A percentile compares a stretch with the other conserved stretches of the same genome.
Conservation (phyloP, 2,888 invertebrate species). For the Melieria omissa region DNA sequence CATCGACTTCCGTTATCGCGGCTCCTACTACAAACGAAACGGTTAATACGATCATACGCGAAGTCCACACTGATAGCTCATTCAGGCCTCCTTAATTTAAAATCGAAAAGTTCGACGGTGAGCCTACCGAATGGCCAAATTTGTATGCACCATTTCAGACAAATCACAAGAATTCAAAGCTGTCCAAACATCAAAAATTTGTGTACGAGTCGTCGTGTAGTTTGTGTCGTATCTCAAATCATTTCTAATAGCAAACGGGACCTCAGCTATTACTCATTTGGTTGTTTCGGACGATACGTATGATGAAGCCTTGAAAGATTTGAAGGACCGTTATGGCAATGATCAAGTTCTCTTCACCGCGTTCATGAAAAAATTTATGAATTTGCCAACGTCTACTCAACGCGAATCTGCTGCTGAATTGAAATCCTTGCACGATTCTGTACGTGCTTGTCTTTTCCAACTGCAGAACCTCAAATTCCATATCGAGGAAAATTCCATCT, state of each 20-base stretch:
- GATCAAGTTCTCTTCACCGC: conserved; percentile 15
- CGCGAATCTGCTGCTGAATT: conserved; percentile 8
- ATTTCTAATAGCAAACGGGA: too few relatives aligned
- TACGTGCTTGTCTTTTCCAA: conserved; percentile 2
- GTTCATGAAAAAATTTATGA: conserved; percentile 10
- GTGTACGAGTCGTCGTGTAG: too few relatives aligned
- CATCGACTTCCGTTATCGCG: not conserved
- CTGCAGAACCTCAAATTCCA: conserved; percentile 2
- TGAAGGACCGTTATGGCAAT: too few relatives aligned
- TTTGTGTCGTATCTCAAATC: too few relatives aligned
- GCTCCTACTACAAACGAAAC: not conserved
- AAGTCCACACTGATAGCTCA: conserved; percentile 26
- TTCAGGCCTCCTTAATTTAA: conserved; percentile 25
- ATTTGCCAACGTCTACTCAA: conserved; percentile 7
- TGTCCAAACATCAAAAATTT: too few relatives aligned
- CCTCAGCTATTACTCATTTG: conserved; percentile 18
- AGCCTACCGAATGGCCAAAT: too few relatives aligned
- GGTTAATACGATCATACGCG: conserved; percentile 28
- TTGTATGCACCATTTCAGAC: too few relatives aligned
- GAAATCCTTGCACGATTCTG: conserved; percentile 9
- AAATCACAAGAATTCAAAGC: too few relatives aligned
- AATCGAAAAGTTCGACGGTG: too few relatives aligned
- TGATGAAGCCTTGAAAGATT: too few relatives aligned
- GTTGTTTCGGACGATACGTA: not conserved
- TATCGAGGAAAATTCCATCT: not conserved